Conservation (phyloP, 2,888 invertebrate species). For the Tinea trinotella region DNA sequence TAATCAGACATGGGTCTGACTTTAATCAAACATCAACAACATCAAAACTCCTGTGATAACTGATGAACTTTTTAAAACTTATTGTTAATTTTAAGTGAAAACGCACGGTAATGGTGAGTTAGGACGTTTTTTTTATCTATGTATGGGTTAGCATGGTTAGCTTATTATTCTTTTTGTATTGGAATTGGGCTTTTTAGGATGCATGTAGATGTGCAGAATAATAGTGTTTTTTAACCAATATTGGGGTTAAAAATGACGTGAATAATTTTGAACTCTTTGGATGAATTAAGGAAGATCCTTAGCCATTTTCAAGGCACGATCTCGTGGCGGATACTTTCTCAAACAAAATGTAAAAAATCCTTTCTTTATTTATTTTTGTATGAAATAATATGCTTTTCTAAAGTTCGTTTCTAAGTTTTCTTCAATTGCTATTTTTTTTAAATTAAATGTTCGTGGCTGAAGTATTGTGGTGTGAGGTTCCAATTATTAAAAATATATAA, state of each 20-base stretch:
- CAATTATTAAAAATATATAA: slow-evolving; percentile 16
- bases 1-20: too few relatives aligned
- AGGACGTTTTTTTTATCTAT: not conserved
- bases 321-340: slow-evolving; percentile 45
- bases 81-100: not conserved
- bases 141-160: slow-evolving; percentile 7
- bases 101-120: not conserved
- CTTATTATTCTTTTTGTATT: not conserved
- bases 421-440: not conserved
- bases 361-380: too few relatives aligned
- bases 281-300: not conserved
- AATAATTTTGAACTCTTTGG: not conserved
- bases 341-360: too few relatives aligned
- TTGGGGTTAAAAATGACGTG: not conserved
- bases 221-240: not conserved
- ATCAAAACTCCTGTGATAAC: too few relatives aligned
- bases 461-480: slow-evolving; percentile 57
- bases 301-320: slow-evolving; percentile 48
- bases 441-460: slow-evolving; percentile 40
- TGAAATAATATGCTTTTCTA: too few relatives aligned
- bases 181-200: slow-evolving; percentile 15
- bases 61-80: too few relatives aligned
- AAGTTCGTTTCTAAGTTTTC: not conserved
- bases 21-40: too few relatives aligned
- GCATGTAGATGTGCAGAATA: slow-evolving; percentile 4